Conservation (phyloP, 2,888 invertebrate species). For the Caenorhabditis sulstoni region DNA sequence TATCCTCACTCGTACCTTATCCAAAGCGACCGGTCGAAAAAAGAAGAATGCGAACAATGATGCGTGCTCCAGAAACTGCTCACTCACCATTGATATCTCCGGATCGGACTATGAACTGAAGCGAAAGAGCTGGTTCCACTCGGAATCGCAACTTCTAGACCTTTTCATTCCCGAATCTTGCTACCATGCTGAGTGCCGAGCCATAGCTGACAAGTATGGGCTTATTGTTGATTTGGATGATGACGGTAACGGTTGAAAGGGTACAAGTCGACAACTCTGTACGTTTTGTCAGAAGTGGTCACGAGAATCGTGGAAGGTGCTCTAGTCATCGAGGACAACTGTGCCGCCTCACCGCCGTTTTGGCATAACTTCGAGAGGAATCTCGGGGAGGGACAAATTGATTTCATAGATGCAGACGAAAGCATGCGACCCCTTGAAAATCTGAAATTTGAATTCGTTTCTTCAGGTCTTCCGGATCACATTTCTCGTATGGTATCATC, state of each 20-base stretch:
- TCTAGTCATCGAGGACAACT: constrained; percentile 25
- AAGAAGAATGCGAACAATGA: constrained; percentile 15
- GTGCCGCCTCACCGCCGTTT: constrained; percentile 7
- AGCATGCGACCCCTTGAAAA: not conserved
- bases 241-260: constrained; percentile 15
- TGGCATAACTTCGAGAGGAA: constrained; percentile 19
- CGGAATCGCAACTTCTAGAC: constrained; percentile 46
- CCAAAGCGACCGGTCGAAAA: constrained; percentile 37
- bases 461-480: constrained; percentile 60
- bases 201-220: constrained; percentile 53
- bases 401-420: constrained; percentile 53
- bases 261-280: too few species aligned
- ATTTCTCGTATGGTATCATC: constrained; percentile 59
- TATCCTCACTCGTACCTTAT: constrained; percentile 47
- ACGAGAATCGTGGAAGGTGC: constrained; percentile 55
- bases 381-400: constrained; percentile 33
- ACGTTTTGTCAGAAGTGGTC: constrained; percentile 31
- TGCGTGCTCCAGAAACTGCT: constrained; percentile 18
- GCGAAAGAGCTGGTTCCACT: constrained; percentile 34
- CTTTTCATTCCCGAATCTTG: constrained; percentile 34
- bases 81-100: constrained; percentile 16
- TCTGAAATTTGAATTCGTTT: not conserved
- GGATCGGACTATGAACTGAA: constrained; percentile 14
- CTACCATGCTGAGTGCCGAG: constrained; percentile 46
- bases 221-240: constrained; percentile 46